Evolutionary conservation across 2,888 invertebrate genomes (phyloP).

Genomic region (Athetis lepigone): DNA sequence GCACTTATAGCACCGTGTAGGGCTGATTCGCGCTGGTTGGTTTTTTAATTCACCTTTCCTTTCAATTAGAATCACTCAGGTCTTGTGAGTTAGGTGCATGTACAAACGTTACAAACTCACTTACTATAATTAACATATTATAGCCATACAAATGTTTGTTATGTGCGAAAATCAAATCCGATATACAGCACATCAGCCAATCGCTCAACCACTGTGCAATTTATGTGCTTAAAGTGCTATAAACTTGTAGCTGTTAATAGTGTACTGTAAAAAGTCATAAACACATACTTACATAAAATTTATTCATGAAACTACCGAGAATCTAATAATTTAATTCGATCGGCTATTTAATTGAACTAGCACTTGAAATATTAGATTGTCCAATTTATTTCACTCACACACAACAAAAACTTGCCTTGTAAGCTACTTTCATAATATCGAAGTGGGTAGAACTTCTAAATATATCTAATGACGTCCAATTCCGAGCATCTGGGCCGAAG

Average conservation of each 20-base stretch:
- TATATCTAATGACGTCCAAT: neutral
- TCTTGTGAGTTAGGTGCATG: neutral
- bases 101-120: too few species aligned
- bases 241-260: neutral
- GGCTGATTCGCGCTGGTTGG: conserved; percentile 5
- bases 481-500: neutral
- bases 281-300: too few species aligned
- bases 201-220: neutral
- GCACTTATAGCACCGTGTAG: conserved; percentile 1
- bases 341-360: neutral
- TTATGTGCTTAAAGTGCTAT: neutral
- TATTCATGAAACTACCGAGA: too few species aligned
- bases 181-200: neutral
- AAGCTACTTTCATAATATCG: neutral
- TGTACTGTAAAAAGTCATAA: neutral
- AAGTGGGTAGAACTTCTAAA: neutral
- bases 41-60: too few species aligned
- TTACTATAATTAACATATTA: neutral
- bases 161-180: neutral
- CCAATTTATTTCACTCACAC: neutral
- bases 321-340: too few species aligned
- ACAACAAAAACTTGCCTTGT: neutral
- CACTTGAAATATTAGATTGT: neutral
- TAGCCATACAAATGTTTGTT: neutral
- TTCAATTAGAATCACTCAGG: neutral